phyloP scores from a whole-genome alignment of 2,113 vertebrate genomes.

The Poeciliopsis occidentalis region DNA sequence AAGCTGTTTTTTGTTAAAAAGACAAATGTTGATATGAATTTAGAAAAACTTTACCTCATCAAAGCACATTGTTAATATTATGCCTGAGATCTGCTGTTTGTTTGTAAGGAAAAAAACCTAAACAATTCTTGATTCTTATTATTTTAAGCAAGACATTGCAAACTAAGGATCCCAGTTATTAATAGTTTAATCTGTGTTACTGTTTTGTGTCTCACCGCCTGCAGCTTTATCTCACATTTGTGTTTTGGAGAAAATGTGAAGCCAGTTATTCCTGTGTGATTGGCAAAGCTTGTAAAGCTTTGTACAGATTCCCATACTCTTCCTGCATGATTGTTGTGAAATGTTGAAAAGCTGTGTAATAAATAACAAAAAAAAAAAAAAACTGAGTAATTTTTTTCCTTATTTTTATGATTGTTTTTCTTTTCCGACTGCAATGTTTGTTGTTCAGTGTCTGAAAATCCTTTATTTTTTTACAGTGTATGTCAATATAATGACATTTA shows the following conservation, averaged over 20 bases:
- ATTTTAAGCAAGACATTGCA: neutral
- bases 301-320: constrained; percentile 57
- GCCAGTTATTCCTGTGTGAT: constrained; percentile 46
- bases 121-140: neutral
- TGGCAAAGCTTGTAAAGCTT: constrained; percentile 57
- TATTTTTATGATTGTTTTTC: neutral
- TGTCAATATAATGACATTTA: neutral
- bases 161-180: constrained; percentile 1
- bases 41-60: neutral
- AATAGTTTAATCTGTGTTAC: neutral
- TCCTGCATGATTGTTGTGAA: constrained; percentile 79
- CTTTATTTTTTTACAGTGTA: neutral
- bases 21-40: neutral
- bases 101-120: neutral
- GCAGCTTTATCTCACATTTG: constrained; percentile 46
- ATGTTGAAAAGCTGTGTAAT: constrained; percentile 77
- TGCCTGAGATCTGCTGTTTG: neutral
- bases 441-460: no score
- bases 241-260: constrained; percentile 43
- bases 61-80: neutral
- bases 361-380: constrained; percentile 64
- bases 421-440: neutral
- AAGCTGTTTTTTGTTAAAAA: neutral
- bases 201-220: constrained; percentile 8
- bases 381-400: neutral